phyloP scores from a whole-genome alignment of 2,113 vertebrate genomes.

The Apistogramma diplotaenia region DNA sequence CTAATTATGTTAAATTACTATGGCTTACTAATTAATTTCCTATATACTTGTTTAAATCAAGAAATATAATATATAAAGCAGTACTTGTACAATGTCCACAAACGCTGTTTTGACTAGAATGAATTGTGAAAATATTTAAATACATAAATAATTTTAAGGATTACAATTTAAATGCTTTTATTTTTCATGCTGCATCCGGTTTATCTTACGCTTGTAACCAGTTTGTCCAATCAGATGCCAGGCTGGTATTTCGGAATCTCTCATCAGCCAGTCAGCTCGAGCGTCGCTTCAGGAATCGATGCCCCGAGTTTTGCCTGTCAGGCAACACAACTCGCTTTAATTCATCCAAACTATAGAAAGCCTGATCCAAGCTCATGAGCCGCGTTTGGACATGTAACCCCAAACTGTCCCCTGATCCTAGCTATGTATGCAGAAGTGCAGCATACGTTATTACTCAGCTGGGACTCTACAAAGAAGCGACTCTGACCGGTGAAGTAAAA shows the following conservation, averaged over 20 bases:
- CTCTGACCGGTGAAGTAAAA: background rate
- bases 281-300: accelerated
- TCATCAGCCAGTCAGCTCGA: background rate
- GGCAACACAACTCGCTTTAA: background rate
- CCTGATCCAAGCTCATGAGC: background rate
- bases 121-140: too few relatives aligned
- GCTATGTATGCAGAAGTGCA: background rate
- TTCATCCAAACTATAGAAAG: background rate
- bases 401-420: background rate
- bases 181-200: background rate
- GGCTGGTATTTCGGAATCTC: background rate
- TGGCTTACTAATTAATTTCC: background rate
- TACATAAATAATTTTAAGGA: background rate
- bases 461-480: accelerated
- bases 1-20: background rate
- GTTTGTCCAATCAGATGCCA: conserved; percentile 8
- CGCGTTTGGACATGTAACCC: background rate
- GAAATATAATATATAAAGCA: background rate
- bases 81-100: background rate
- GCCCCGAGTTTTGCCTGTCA: background rate
- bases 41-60: background rate
- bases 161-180: background rate
- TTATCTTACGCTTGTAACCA: background rate
- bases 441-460: background rate
- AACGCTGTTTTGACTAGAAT: background rate